Evolutionary conservation across 1,140 invertebrate genomes (phyloP).

Genomic region (Zaprionus tsacasi): DNA sequence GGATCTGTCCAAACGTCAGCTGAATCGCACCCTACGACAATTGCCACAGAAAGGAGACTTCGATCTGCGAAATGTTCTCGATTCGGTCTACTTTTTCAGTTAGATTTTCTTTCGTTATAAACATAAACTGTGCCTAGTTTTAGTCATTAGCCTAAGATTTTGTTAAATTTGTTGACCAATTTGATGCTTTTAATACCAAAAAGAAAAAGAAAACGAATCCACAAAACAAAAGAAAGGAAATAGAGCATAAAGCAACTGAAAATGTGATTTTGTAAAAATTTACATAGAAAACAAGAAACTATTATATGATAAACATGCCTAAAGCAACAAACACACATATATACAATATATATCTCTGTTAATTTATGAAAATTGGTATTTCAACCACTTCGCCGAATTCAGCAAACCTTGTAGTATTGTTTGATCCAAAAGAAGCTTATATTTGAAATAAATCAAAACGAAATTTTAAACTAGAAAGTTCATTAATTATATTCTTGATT

Average conservation of each 20-base stretch:
- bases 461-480: background rate
- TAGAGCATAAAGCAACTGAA: background rate
- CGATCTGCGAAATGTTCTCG: conserved; percentile 89
- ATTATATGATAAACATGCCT: conserved; percentile 26
- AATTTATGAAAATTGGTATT: conserved; percentile 23
- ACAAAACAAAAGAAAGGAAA: conserved; percentile 13
- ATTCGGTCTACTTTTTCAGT: conserved; percentile 94
- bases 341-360: conserved; percentile 5
- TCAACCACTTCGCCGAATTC: background rate
- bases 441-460: conserved; percentile 15
- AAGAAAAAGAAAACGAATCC: conserved; percentile 32
- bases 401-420: conserved; percentile 11
- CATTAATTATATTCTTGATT: background rate
- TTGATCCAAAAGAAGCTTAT: conserved; percentile 22
- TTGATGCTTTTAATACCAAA: conserved; percentile 66
- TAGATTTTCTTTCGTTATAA: conserved; percentile 71
- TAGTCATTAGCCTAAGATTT: conserved; percentile 37
- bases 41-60: conserved; percentile 91
- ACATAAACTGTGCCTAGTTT: conserved; percentile 52
- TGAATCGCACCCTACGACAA: conserved; percentile 87
- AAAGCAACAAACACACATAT: conserved; percentile 14
- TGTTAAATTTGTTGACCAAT: conserved; percentile 63
- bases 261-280: conserved; percentile 68
- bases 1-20: conserved; percentile 86
- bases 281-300: conserved; percentile 39